These are phyloP conservation scores for Holothuria glaberrima DNA, from an alignment of 35 echinoderm and acorn worm species.

Conservation along the genomic window DNA sequence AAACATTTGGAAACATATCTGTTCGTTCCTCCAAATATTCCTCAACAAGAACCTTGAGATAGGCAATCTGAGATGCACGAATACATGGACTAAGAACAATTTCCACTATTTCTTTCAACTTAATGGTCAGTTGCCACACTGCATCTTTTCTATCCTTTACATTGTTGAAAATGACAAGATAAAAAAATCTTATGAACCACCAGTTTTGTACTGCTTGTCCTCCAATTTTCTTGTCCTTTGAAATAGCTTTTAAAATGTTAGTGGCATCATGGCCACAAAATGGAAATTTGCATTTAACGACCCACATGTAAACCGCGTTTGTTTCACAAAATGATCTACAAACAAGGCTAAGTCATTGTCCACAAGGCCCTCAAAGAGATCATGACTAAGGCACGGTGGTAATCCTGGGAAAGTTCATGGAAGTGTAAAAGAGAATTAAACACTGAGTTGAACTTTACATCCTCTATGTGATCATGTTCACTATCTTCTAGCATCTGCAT, in stretches of 20 bases:
- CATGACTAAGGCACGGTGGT: conserved; percentile 72
- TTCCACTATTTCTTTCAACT: conserved; percentile 61
- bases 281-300: conserved; percentile 56
- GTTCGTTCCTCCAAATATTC: conserved; percentile 50
- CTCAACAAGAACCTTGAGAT: conserved; percentile 59
- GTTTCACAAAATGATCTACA: conserved; percentile 57
- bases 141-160: conserved; percentile 60
- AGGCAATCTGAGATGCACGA: conserved; percentile 47
- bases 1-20: conserved; percentile 37
- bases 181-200: conserved; percentile 59
- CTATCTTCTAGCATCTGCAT: conserved; percentile 7
- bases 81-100: conserved; percentile 33
- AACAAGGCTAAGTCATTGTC: conserved; percentile 58
- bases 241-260: conserved; percentile 3
- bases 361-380: conserved; percentile 65
- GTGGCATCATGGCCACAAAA: conserved; percentile 51
- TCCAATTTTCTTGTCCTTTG: conserved; percentile 29
- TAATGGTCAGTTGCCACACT: conserved; percentile 64
- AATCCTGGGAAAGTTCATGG: conserved; percentile 59
- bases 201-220: conserved; percentile 75
- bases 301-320: conserved; percentile 62
- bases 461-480: not conserved
- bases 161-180: conserved; percentile 51
- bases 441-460: conserved; percentile 61
- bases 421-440: conserved; percentile 61